Conservation (phyloP, 1,140 invertebrate species). For the Anastrepha obliqua region DNA sequence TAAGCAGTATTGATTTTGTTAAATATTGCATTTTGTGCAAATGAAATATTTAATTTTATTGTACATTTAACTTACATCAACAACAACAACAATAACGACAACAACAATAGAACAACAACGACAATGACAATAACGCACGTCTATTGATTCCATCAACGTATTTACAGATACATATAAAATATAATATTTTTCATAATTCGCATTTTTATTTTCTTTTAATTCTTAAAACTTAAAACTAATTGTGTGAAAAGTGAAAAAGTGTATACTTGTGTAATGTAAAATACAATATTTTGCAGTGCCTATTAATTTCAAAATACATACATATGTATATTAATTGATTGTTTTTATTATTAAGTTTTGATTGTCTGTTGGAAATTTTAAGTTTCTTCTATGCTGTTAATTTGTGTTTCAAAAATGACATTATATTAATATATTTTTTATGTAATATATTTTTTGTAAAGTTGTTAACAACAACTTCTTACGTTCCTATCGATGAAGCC, state of each 20-base stretch:
- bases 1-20: background rate
- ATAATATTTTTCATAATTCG: background rate
- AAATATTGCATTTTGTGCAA: background rate
- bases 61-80: conserved; percentile 19
- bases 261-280: background rate
- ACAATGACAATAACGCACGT: conserved; percentile 31
- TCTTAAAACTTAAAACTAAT: background rate
- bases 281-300: background rate
- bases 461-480: no score
- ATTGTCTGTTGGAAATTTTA: conserved; percentile 4
- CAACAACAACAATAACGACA: conserved; percentile 9
- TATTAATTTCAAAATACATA: conserved; percentile 15
- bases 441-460: no score
- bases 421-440: no score
- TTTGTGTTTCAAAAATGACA: background rate
- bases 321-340: background rate
- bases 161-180: conserved; percentile 4
- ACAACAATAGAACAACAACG: conserved; percentile 37
- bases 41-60: background rate
- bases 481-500: no score
- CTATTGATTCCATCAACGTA: conserved; percentile 18
- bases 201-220: background rate
- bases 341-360: background rate
- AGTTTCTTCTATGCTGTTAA: background rate
- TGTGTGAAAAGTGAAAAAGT: background rate